A percentile compares a stretch with the other conserved stretches of the same genome.
Evolutionary conservation across 2,888 invertebrate genomes (phyloP).

Genomic region (Morpho achilles): DNA sequence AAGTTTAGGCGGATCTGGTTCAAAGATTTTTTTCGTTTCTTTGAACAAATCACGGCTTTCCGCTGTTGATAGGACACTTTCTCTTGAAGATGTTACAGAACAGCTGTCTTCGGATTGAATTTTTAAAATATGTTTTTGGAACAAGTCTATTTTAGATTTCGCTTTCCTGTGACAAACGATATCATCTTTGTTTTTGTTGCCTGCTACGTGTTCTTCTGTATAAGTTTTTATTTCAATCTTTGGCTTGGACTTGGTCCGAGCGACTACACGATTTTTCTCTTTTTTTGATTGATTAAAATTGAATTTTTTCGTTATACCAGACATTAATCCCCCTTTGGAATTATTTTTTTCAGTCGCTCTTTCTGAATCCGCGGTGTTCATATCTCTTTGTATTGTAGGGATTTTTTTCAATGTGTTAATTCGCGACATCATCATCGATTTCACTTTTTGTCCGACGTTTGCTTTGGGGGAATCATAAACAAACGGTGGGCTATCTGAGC

Average conservation of each 20-base stretch:
- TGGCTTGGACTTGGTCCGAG: slow-evolving; percentile 39
- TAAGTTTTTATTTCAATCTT: slow-evolving; percentile 69
- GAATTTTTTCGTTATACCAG: slow-evolving; percentile 57
- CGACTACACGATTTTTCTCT: slow-evolving; percentile 44
- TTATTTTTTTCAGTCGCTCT: slow-evolving; percentile 25
- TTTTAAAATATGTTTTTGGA: slow-evolving; percentile 68
- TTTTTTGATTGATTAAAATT: slow-evolving; percentile 60
- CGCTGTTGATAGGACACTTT: slow-evolving; percentile 21
- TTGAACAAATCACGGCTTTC: slow-evolving; percentile 41
- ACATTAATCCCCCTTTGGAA: slow-evolving; percentile 52
- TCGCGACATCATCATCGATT: slow-evolving; percentile 23
- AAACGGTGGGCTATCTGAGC: slow-evolving; percentile 7
- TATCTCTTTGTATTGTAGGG: slow-evolving; percentile 18
- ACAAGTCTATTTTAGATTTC: slow-evolving; percentile 70
- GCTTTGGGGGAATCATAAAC: slow-evolving; percentile 21
- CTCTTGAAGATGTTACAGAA: slow-evolving; percentile 53
- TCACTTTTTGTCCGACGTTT: slow-evolving; percentile 15
- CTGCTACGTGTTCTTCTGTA: slow-evolving; percentile 52
- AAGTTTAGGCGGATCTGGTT: slow-evolving; percentile 35
- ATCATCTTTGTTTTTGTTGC: slow-evolving; percentile 59
- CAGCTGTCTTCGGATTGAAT: slow-evolving; percentile 62
- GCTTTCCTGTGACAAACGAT: slow-evolving; percentile 66
- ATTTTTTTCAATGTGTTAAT: slow-evolving; percentile 27
- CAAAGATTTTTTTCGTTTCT: slow-evolving; percentile 59
- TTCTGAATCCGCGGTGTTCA: slow-evolving; percentile 17